Conservation (phyloP, 2,113 vertebrate genomes). For the Atrichornis clamosus region DNA sequence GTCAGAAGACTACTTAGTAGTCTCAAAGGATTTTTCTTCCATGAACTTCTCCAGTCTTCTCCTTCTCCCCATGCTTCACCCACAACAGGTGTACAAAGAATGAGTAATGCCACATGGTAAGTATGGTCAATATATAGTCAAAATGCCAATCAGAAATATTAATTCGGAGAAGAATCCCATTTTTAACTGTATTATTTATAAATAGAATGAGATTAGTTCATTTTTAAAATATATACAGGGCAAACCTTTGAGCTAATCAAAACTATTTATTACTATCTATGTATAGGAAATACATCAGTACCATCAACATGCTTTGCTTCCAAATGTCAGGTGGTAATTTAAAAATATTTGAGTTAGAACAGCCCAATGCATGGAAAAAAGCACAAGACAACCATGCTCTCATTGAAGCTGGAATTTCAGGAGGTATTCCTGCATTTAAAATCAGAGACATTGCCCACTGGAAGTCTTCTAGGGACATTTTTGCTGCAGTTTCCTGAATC, state of each 20-base stretch:
- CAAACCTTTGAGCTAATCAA: background rate
- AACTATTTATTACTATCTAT: background rate
- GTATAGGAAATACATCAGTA: background rate
- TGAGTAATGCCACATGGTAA: background rate
- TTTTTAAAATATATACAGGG: fast-evolving
- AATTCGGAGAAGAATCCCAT: background rate
- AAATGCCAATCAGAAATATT: background rate
- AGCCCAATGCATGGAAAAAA: background rate
- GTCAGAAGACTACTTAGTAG: background rate
- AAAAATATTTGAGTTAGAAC: background rate
- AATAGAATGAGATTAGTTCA: background rate
- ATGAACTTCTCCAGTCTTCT: background rate
- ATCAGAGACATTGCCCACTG: background rate
- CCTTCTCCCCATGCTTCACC: background rate
- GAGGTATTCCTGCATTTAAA: background rate
- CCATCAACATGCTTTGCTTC: background rate
- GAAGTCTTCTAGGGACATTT: background rate
- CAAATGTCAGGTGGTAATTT: background rate
- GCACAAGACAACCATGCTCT: background rate
- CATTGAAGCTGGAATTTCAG: background rate
- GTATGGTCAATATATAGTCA: background rate
- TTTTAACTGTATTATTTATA: background rate
- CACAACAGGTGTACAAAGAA: background rate
- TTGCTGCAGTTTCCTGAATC: background rate
- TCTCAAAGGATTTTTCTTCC: background rate